Percentiles rank a stretch among this genome's conserved stretches.
phyloP scores from a whole-genome alignment of 2,888 invertebrate genomes.

The Torymus aiolomorphi region DNA sequence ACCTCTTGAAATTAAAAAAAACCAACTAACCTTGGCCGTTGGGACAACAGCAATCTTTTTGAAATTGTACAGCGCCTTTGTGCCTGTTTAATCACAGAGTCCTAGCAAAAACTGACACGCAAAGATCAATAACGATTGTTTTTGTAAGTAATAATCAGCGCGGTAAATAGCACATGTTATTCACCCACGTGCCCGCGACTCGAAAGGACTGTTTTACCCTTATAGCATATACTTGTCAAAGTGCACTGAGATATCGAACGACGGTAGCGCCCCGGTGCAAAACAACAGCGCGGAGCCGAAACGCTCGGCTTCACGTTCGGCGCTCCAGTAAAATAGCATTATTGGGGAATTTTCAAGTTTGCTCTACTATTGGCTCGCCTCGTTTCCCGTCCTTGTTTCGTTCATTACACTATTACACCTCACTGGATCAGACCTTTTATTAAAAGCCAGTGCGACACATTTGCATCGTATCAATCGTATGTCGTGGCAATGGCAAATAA shows the following conservation, averaged over 20 bases:
- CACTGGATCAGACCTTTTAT: too few relatives aligned
- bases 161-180: slow-evolving; percentile 25
- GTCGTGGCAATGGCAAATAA: too few relatives aligned
- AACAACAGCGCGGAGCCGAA: too few relatives aligned
- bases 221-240: neutral
- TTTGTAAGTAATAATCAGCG: slow-evolving; percentile 13
- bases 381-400: too few relatives aligned
- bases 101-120: neutral
- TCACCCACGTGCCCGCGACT: slow-evolving; percentile 37
- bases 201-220: neutral
- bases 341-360: too few relatives aligned
- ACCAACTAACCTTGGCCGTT: slow-evolving; percentile 87
- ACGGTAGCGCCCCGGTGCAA: too few relatives aligned
- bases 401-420: too few relatives aligned
- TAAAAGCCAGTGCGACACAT: too few relatives aligned
- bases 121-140: neutral
- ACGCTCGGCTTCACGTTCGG: too few relatives aligned
- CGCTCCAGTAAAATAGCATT: too few relatives aligned
- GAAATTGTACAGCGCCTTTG: slow-evolving; percentile 96
- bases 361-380: too few relatives aligned
- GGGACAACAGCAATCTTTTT: slow-evolving; percentile 99
- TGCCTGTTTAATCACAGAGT: neutral
- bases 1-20: slow-evolving; percentile 37
- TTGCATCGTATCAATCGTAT: too few relatives aligned
- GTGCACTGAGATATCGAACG: neutral